Evolutionary conservation across 2,113 vertebrate species (phyloP).

Genomic region (Malurus melanocephalus): DNA sequence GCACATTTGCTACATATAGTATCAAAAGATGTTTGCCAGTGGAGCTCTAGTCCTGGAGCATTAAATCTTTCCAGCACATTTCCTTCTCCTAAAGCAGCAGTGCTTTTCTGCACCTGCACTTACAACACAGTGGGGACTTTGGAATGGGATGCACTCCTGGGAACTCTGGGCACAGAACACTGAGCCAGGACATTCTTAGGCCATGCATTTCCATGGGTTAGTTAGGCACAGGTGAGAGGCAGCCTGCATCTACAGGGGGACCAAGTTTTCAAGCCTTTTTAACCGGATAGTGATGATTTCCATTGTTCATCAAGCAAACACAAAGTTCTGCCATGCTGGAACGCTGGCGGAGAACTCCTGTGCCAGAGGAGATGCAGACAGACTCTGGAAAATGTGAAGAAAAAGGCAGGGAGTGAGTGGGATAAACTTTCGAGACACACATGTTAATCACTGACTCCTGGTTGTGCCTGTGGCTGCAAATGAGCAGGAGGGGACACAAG

Average conservation of each 20-base stretch:
- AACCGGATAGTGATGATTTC: neutral
- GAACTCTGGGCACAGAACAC: neutral
- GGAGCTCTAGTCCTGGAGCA: neutral
- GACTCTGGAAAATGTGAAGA: neutral
- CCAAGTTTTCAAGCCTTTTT: neutral
- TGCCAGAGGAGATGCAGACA: neutral
- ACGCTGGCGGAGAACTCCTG: neutral
- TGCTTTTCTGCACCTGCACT: neutral
- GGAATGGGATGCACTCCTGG: neutral
- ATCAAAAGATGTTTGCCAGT: neutral
- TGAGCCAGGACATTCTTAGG: neutral
- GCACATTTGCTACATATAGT: neutral
- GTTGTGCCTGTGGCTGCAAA: neutral
- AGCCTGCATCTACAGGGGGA: neutral
- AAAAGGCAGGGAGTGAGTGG: fast-evolving
- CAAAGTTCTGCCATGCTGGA: fast-evolving
- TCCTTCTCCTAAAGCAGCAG: fast-evolving
- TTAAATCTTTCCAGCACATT: neutral
- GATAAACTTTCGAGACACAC: neutral
- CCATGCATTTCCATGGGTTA: neutral
- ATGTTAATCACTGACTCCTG: neutral
- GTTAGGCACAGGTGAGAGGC: neutral
- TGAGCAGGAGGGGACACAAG: neutral
- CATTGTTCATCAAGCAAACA: neutral
- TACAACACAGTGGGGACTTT: neutral